Evolutionary conservation across 1,140 invertebrate genomes (phyloP), one percentile per base, ranked within the genome.

Genomic region (Cherax destructor): DNA sequence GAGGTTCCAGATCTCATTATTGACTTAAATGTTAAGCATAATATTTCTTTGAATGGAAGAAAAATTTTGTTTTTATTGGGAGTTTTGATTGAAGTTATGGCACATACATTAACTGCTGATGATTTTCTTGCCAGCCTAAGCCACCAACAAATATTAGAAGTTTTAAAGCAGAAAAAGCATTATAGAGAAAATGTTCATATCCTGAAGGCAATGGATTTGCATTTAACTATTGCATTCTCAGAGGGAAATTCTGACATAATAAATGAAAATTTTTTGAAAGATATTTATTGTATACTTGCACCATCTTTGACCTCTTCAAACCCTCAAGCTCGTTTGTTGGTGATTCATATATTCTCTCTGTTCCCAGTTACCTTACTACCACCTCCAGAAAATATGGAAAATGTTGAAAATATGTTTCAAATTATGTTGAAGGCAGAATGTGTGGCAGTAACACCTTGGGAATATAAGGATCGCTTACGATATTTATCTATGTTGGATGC

Each of bases 391-490:
- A 93, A 95, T 52, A 11, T 24, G 95, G 94, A 94, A 93, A 92
- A 59, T 92, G 94, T 21, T 89, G 94, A 88, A 85, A 95, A 72
- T 93, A 93, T 97, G 1, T 97, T 98, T 93, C 95, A 95, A 59
- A 95, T 96, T 84, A 97, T 97, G 93, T 95, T 96, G 92, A 94
- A 95, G 87, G 96, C 97, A 5, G 97, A 98, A 95, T 95, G 94
- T 50, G 96, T 96, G 69, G 95, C 96, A 0, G 95, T 94, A 0
- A 95, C 96, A 18, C 96, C 99, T 4, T 96, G 97, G 83, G 96
- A 96, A 41, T 98, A 98, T 93, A 95, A 98, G 89, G 96, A 97
- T 21, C 97, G 97, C 93, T 94, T 98, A 7, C 95, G 97, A 78
- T 95, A 96, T 92, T 94, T 99, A 16, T 96, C 97, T 92, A 96